Evolutionary conservation across 2,888 invertebrate genomes (phyloP).

Genomic region (Laothoe populi): DNA sequence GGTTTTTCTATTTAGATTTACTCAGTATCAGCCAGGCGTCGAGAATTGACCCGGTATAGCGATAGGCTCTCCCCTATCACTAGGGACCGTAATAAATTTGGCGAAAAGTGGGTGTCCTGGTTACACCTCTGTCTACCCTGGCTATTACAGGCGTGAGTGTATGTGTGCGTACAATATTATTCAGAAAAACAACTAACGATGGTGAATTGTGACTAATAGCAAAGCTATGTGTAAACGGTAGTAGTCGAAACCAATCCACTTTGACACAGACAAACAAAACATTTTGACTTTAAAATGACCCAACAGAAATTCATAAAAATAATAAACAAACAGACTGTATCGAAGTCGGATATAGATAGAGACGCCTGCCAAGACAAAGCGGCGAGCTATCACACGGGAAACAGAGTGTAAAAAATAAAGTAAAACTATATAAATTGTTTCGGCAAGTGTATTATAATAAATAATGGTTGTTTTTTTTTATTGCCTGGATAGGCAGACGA

Average conservation of each 20-base stretch:
- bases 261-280: conserved; percentile 11
- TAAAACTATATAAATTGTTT: background rate
- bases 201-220: background rate
- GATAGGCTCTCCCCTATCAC: no score
- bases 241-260: background rate
- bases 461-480: background rate
- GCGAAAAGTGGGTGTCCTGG: no score
- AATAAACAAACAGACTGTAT: conserved; percentile 11
- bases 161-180: no score
- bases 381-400: conserved; percentile 8
- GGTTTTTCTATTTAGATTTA: no score
- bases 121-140: no score
- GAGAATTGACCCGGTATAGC: no score
- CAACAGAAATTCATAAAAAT: conserved; percentile 8
- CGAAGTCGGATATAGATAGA: conserved; percentile 5
- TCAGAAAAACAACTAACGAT: no score
- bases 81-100: no score
- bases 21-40: no score
- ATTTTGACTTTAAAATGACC: conserved; percentile 19
- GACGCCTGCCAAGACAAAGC: conserved; percentile 11
- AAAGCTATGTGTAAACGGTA: background rate
- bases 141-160: no score
- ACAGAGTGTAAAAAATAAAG: background rate
- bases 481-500: no score
- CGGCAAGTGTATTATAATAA: background rate